Percentiles rank a stretch among this genome's conserved stretches.
Conservation (phyloP, 2,888 invertebrate genomes). For the Tiphia femorata region DNA sequence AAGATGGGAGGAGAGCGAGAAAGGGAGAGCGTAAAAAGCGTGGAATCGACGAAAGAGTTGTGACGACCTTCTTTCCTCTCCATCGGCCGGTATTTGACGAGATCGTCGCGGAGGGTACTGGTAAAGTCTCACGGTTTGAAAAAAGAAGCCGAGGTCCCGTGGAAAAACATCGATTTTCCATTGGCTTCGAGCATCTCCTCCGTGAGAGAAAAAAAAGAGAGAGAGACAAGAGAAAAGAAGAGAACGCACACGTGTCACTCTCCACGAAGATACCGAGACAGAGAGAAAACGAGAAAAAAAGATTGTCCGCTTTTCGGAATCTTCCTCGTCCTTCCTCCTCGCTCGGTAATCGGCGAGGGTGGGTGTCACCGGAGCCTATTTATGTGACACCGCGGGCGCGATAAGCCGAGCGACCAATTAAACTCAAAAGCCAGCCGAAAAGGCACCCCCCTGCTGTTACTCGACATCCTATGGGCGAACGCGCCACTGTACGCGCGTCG, state of each 20-base stretch:
- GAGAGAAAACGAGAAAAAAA: too few species aligned
- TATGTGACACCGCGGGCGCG: constrained; percentile 53
- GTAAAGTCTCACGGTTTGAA: not conserved
- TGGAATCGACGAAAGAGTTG: not conserved
- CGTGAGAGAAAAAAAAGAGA: not conserved
- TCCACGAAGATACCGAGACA: too few species aligned
- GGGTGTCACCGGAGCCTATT: constrained; percentile 44
- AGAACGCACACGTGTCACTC: not conserved
- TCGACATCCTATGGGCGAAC: constrained; percentile 29
- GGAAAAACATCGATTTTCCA: constrained; percentile 31
- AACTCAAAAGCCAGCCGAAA: constrained; percentile 48
- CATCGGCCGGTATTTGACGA: not conserved
- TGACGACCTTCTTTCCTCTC: not conserved
- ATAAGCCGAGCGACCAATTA: constrained; percentile 52
- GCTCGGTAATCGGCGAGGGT: constrained; percentile 19
- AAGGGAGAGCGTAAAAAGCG: not conserved
- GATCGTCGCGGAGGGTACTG: not conserved
- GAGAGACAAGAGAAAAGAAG: not conserved
- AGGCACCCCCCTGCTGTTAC: constrained; percentile 45
- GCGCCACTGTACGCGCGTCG: constrained; percentile 9
- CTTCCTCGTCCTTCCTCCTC: not conserved
- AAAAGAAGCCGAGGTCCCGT: not conserved
- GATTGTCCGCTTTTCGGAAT: too few species aligned
- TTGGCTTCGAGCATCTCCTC: constrained; percentile 4
- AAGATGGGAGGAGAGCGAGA: too few species aligned